Percentiles rank a stretch among this genome's conserved stretches.
Evolutionary conservation across 1,140 invertebrate species (phyloP).

Genomic region (Lysiphlebus fabarum): DNA sequence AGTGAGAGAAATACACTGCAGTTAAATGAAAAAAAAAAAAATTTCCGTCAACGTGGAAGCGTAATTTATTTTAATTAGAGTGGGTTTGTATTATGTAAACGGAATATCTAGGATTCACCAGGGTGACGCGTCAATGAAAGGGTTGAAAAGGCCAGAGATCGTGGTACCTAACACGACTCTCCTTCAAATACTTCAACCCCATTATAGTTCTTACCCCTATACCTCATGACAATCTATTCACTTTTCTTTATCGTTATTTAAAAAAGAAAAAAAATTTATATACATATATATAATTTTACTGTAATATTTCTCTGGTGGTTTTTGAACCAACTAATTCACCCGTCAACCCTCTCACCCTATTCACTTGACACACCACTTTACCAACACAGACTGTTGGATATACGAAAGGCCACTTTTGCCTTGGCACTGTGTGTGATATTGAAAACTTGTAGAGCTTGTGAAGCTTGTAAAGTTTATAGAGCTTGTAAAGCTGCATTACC

Average conservation of each 20-base stretch:
- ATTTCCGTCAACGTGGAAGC: conserved; percentile 32
- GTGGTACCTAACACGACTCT: conserved; percentile 31
- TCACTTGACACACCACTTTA: conserved; percentile 21
- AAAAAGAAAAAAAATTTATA: no score
- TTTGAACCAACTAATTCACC: conserved; percentile 52
- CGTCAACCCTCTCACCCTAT: conserved; percentile 25
- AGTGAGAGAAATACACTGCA: conserved; percentile 14
- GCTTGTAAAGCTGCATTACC: conserved; percentile 36
- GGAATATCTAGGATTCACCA: conserved; percentile 24
- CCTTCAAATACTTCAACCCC: conserved; percentile 7
- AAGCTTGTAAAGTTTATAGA: conserved; percentile 31
- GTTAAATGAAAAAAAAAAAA: conserved; percentile 24
- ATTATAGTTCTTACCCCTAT: conserved; percentile 19
- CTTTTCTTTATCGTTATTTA: conserved; percentile 9
- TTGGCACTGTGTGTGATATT: no score
- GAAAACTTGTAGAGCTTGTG: no score
- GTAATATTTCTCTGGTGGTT: conserved; percentile 20
- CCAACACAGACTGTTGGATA: conserved; percentile 20
- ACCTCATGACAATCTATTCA: conserved; percentile 24
- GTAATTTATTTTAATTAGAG: conserved; percentile 58
- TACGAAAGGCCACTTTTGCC: conserved; percentile 34
- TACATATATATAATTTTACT: not conserved
- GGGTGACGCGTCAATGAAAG: conserved; percentile 45
- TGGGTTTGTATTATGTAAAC: conserved; percentile 53
- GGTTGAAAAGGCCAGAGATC: conserved; percentile 45